Evolutionary conservation across 2,113 vertebrate species (phyloP), one percentile per base, ranked within the genome.

Genomic region (Pluvialis apricaria): DNA sequence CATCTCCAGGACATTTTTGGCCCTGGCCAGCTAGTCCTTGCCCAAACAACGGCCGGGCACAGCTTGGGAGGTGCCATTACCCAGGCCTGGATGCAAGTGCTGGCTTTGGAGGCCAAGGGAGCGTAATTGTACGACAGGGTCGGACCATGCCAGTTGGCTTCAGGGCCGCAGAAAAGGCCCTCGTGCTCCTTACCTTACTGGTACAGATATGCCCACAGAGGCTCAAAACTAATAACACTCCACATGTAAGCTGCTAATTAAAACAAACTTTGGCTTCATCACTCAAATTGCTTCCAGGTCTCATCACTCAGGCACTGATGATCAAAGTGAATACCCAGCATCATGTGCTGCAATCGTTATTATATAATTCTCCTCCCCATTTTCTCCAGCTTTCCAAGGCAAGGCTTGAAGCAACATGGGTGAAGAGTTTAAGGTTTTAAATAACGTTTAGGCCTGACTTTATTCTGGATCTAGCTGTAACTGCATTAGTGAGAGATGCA

Each of bases 111-210:
- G 49, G 36, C 18, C 15, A 57, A 21, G 60, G 54, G 11, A 52
- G 15, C 6, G 2, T 34, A 52, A 45, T 1, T 31, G 42, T 7
- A 44, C 2, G 60, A 16, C 47, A 44, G 0, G 1, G 51, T 29
- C 61, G 29, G 28, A 25, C 45, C 21, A 19, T 0, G 0, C 13
- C 62, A 86, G 62, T 0, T 52, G 72, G 42, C 42, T 71, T 44
- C 38, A 38, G 15, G 28, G 21, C 28, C 31, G 18, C 14, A 62
- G n/a, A 32, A 26, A 21, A 71, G 51, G 42, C 52, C 26, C 29
- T 58, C 0, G 2, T 4, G 4, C 16, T 38, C 10, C 20, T 25
- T 29, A 24, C 16, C 42, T 40, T 15, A 36, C 32, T 10, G 11
- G 10, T 2, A n/a, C 0, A n/a, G 45, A 38, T 7, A 15, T 8